These are phyloP conservation scores for Beris morrisii DNA, from an alignment of 2,888 invertebrate genomes.

Conservation along the genomic window DNA sequence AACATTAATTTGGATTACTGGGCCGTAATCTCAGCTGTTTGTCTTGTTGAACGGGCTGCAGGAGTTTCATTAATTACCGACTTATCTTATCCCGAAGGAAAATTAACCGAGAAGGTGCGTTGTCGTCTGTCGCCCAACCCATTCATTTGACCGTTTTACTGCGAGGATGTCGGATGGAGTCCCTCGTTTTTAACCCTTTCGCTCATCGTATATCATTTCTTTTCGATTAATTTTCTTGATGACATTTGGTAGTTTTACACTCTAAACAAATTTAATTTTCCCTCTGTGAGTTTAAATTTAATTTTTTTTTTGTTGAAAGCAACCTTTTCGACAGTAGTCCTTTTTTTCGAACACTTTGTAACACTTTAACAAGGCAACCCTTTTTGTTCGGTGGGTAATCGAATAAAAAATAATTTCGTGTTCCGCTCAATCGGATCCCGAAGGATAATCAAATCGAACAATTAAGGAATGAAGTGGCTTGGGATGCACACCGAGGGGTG, in stretches of 20 bases:
- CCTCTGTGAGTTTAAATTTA: conserved; percentile 8
- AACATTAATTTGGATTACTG: conserved; percentile 36
- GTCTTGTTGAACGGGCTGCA: conserved; percentile 29
- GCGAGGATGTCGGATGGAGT: not conserved
- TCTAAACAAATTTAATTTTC: conserved; percentile 38
- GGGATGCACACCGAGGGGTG: not conserved
- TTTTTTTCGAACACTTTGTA: conserved; percentile 16
- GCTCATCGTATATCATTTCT: conserved; percentile 55
- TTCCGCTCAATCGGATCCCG: conserved; percentile 36
- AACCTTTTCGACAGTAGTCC: too few relatives aligned
- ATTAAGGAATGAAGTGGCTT: conserved; percentile 39
- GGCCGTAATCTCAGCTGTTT: conserved; percentile 32
- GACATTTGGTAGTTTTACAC: conserved; percentile 49
- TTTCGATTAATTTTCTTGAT: conserved; percentile 57
- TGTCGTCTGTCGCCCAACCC: not conserved
- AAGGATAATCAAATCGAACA: conserved; percentile 37
- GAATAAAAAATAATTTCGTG: conserved; percentile 37
- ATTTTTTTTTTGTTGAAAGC: too few relatives aligned
- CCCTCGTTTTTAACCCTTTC: conserved; percentile 31
- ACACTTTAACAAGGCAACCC: conserved; percentile 35
- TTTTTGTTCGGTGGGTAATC: conserved; percentile 33
- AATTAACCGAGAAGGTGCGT: not conserved
- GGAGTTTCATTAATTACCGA: conserved; percentile 37
- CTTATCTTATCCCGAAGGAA: conserved; percentile 31
- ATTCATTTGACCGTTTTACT: conserved; percentile 9